A percentile compares a stretch with the other conserved stretches of the same genome.
Evolutionary conservation across 2,888 invertebrate genomes (phyloP).

Genomic region (Poecilobothrus nobilitatus): DNA sequence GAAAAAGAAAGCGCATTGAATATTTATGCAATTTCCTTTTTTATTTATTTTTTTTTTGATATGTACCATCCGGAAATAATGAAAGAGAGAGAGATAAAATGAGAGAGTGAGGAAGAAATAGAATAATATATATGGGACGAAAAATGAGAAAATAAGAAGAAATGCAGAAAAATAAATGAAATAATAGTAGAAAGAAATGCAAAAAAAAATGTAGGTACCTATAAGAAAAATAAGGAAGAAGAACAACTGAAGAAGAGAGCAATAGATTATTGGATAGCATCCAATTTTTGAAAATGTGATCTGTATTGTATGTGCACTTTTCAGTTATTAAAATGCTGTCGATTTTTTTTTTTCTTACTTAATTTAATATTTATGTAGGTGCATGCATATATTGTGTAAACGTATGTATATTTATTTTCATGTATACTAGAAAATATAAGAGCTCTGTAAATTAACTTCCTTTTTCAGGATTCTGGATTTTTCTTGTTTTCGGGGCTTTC

Average conservation of each 20-base stretch:
- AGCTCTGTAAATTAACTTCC: too few species aligned
- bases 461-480: too few species aligned
- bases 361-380: too few species aligned
- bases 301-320: too few species aligned
- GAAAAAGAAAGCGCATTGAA: neutral
- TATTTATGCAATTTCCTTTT: neutral
- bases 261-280: neutral
- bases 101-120: neutral
- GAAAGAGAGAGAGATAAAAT: neutral
- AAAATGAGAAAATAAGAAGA: neutral
- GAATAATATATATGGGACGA: neutral
- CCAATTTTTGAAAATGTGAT: neutral
- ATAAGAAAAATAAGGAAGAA: neutral
- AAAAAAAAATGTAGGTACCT: neutral
- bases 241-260: neutral
- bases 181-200: neutral
- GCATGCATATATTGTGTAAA: too few species aligned
- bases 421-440: too few species aligned
- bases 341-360: too few species aligned
- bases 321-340: too few species aligned
- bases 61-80: neutral
- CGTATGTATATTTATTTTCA: too few species aligned
- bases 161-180: neutral
- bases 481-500: too few species aligned
- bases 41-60: too few species aligned